Evolutionary conservation across 53 echinoderm and acorn worm genomes (phyloP), one percentile per base, ranked within the genome.

Genomic region (Holothuria scabra): DNA sequence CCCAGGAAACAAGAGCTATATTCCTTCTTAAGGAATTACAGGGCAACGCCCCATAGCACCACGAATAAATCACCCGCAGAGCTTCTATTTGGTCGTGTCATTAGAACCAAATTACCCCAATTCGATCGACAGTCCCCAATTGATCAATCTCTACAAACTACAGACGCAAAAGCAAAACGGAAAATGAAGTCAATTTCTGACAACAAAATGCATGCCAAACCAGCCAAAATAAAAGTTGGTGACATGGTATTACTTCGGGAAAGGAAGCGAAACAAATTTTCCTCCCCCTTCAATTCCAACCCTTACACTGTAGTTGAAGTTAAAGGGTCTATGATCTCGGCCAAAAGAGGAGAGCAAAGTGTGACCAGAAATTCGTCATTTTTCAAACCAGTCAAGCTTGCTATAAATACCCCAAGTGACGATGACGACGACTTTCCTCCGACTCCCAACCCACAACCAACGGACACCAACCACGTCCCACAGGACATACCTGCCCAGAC

Each of bases 161-260:
- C n/a, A 60, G 90, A 90, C 33, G 44, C 32, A 5, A 13, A 13
- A 14, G 60, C 74, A 14, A 90, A 86, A 68, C 34, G 71, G 82
- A 64, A 16, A 31, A 90, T 90, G 87, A 87, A 86, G 37, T 23
- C 41, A n/a, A n/a, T n/a, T n/a, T n/a, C n/a, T n/a, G n/a, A n/a
- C n/a, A n/a, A n/a, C n/a, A n/a, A n/a, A n/a, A n/a, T n/a, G n/a
- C n/a, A n/a, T n/a, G n/a, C n/a, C n/a, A n/a, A n/a, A n/a, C n/a
- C n/a, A n/a, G n/a, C 64, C 46, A 38, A 59, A 28, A 55, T 88
- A 12, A 65, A 74, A 30, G 26, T 84, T 24, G 83, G 61, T 29
- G 88, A 83, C 33, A 31, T 20, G 10, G 88, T 88, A 76, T 59
- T 88, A 22, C 67, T 83, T 14, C 75, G 59, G 20, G 75, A 85